A percentile compares a stretch with the other conserved stretches of the same genome.
Evolutionary conservation across 2,113 vertebrate species (phyloP).

Genomic region (Hyla sarda): DNA sequence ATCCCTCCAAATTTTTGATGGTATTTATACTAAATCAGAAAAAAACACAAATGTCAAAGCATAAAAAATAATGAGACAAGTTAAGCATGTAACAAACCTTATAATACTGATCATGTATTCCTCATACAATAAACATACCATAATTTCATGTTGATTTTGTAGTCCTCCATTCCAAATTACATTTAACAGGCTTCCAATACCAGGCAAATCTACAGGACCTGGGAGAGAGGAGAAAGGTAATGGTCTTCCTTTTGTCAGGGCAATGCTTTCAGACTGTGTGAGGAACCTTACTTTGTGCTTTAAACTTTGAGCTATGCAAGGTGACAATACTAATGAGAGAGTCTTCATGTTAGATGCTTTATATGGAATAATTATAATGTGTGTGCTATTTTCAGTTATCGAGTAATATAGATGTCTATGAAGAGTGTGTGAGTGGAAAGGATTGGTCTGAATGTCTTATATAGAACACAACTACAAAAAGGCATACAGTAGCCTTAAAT

Average conservation of each 20-base stretch:
- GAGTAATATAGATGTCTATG: background rate
- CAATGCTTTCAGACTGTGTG: constrained; percentile 22
- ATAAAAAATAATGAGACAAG: background rate
- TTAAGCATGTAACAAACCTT: background rate
- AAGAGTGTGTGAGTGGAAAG: background rate
- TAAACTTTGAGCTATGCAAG: background rate
- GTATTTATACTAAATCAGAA: constrained; percentile 30
- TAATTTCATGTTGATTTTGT: constrained; percentile 55
- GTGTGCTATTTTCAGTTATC: background rate
- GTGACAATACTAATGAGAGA: background rate
- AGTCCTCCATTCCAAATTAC: constrained; percentile 53
- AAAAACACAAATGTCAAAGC: background rate
- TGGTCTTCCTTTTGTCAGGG: constrained; percentile 17
- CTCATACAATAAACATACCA: constrained; percentile 36
- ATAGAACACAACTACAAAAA: background rate
- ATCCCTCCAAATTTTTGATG: constrained; percentile 53
- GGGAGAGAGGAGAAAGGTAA: constrained; percentile 42
- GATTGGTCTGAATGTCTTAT: constrained; percentile 14
- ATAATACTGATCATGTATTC: background rate
- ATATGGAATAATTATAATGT: background rate
- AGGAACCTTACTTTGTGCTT: constrained; percentile 1
- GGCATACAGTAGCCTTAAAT: constrained; percentile 1
- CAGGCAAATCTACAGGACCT: constrained; percentile 51
- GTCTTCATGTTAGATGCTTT: constrained; percentile 24
- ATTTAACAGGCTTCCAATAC: constrained; percentile 50